Base-by-base conservation (phyloP, 92 coral and sea anemone species). In the Phymanthus crucifer region DNA sequence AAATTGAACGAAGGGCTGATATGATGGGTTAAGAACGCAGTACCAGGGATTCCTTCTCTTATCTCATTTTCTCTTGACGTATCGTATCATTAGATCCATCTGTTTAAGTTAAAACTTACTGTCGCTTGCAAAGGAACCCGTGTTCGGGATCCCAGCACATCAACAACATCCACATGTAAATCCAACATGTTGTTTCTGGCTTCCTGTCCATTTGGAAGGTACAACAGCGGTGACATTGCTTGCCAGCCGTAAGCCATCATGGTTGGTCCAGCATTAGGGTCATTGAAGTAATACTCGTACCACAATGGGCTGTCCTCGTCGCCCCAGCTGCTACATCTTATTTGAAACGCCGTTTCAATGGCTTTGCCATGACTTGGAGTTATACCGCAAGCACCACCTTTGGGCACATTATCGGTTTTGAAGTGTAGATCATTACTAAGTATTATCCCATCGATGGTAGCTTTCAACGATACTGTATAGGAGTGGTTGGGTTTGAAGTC, bases 261-360 rank as follows among this genome's bases (percentile, higher is more conserved):
- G 83, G 71, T 73, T 64, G 85, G 52, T 47, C 86, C 84, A 0
- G 70, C 72, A 68, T 54, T 47, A 27, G 89, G 76, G 71, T 76
- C 77, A 38, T 73, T 35, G 1, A 84, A 85, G 84, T 76, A 88
- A 71, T 74, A 93, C 80, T 93, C 92, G 72, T 90, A 93, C 87
- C 73, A 80, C 76, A 93, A 68, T n/a, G 97, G 97, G 33, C 84
- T 82, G 35, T 93, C 90, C 57, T 84, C 86, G 40, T 93, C 97
- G 32, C 72, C 84, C 97, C 97, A 93, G 37, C 87, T 78, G 0
- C 72, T 27, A 56, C 97, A 93, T 54, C 26, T 70, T 32, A 88
- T 74, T 50, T 58, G 90, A 38, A 90, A 90, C 9, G 89, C 47
- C 3, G 92, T 90, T 35, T 82, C 76, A 16, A 88, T 86, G 6